Evolutionary conservation across 2,888 invertebrate species (phyloP), one percentile per base, ranked within the genome.

Genomic region (Ephialtes manifestator): DNA sequence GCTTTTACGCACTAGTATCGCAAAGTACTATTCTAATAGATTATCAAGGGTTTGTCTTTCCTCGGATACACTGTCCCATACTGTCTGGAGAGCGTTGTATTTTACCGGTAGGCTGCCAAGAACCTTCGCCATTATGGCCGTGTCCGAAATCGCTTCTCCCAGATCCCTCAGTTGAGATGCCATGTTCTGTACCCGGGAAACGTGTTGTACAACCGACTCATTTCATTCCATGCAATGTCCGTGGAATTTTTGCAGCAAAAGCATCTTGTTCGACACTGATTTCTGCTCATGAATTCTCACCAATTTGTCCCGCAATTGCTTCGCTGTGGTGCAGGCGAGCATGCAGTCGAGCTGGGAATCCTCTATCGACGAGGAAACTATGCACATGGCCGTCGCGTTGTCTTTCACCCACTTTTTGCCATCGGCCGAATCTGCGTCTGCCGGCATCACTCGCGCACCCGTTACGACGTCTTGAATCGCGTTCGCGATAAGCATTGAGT

Each of bases 131-230:
- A 88, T 87, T 8, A 88, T 70, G 1, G 86, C 63, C 4, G 76
- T 20, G 5, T 87, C 28, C 51, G 68, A 68, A 13, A 51, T 20
- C 4, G 46, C 24, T 28, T 68, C 68, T 5, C 51, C 68, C 5
- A 68, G 46, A n/a, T 68, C 68, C 8, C 0, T 2, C 24, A 68
- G 68, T 28, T 68, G 68, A 1, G 15, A 13, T 11, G 88, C 89
- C 58, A 90, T 46, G 55, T 87, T 89, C 82, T 90, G 87, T 20
- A 89, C 83, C 70, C 88, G 88, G 7, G 88, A 43, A 15, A 90
- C 81, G 70, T 90, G 89, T 78, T 89, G 88, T 13, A 87, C 88
- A 18, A 91, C 78, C 10, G 65, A 67, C 51, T 90, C 88, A 13
- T 60, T 86, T 35, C 81, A 43, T 1, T 58, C 35, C 68, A 68